These are phyloP conservation scores for Zootermopsis nevadensis DNA, from an alignment of 2,888 invertebrate genomes.

Conservation along the genomic window DNA sequence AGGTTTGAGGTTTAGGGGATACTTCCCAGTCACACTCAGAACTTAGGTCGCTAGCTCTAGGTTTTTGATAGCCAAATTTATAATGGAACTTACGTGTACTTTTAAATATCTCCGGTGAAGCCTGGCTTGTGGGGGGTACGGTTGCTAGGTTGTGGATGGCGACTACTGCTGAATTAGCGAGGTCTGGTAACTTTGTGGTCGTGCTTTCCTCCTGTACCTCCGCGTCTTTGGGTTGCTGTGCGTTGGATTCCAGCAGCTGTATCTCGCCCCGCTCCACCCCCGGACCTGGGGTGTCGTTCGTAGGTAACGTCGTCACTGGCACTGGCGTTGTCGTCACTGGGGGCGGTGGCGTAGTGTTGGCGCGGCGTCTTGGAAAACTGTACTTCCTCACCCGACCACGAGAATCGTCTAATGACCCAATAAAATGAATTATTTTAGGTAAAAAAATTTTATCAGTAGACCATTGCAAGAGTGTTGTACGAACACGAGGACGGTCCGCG, in stretches of 20 bases:
- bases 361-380: slow-evolving; percentile 43
- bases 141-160: slow-evolving; percentile 58
- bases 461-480: too few relatives aligned
- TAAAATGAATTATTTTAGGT: too few relatives aligned
- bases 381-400: slow-evolving; percentile 26
- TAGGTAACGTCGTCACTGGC: slow-evolving; percentile 1
- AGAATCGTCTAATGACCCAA: not conserved
- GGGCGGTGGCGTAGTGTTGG: slow-evolving; percentile 3
- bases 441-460: too few relatives aligned
- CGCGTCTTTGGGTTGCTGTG: slow-evolving; percentile 36
- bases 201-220: not conserved
- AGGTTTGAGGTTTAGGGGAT: too few relatives aligned
- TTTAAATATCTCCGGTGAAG: not conserved
- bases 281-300: not conserved
- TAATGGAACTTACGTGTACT: slow-evolving; percentile 6
- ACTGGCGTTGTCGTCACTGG: not conserved
- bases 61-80: too few relatives aligned
- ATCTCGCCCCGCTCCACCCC: not conserved
- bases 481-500: too few relatives aligned
- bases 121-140: slow-evolving; percentile 46
- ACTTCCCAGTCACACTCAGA: too few relatives aligned
- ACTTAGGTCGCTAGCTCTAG: too few relatives aligned
- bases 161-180: slow-evolving; percentile 58
- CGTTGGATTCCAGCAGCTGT: slow-evolving; percentile 32
- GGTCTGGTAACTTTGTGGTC: slow-evolving; percentile 54